Evolutionary conservation across 2,888 invertebrate genomes (phyloP).

Genomic region (Melinaea menophilus): DNA sequence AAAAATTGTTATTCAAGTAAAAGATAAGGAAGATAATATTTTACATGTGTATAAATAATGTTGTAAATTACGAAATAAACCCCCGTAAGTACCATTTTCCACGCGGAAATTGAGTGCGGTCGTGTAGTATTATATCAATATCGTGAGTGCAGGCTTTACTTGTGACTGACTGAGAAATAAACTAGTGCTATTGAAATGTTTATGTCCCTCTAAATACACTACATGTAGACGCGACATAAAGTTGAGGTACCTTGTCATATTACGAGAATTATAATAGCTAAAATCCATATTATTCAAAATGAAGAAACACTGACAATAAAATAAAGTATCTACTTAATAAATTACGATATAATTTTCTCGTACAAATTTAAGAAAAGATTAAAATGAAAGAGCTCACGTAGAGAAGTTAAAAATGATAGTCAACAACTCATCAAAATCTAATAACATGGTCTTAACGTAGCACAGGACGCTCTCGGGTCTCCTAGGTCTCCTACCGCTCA

Average conservation of each 20-base stretch:
- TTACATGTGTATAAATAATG: too few relatives aligned
- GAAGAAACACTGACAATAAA: too few relatives aligned
- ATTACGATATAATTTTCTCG: background rate
- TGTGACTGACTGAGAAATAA: constrained; percentile 13
- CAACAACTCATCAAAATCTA: constrained; percentile 65
- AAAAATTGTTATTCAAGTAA: too few relatives aligned
- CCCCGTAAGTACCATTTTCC: constrained; percentile 30
- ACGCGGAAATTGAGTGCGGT: constrained; percentile 45
- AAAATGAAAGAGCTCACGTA: constrained; percentile 11
- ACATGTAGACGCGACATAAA: background rate
- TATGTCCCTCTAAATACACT: constrained; percentile 3
- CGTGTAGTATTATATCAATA: constrained; percentile 31
- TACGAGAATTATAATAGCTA: too few relatives aligned
- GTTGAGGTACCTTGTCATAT: background rate
- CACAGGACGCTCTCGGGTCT: constrained; percentile 21
- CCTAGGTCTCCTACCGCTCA: constrained; percentile 49
- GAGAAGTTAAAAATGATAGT: constrained; percentile 45
- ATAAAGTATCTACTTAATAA: background rate
- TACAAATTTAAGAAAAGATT: constrained; percentile 10
- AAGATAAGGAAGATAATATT: too few relatives aligned
- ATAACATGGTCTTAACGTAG: constrained; percentile 56
- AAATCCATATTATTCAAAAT: too few relatives aligned
- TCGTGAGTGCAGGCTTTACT: constrained; percentile 26
- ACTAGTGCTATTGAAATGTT: constrained; percentile 13
- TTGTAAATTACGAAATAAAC: constrained; percentile 19